These are phyloP conservation scores for Tauraco erythrolophus DNA, from an alignment of 2,113 vertebrate species.

Conservation along the genomic window DNA sequence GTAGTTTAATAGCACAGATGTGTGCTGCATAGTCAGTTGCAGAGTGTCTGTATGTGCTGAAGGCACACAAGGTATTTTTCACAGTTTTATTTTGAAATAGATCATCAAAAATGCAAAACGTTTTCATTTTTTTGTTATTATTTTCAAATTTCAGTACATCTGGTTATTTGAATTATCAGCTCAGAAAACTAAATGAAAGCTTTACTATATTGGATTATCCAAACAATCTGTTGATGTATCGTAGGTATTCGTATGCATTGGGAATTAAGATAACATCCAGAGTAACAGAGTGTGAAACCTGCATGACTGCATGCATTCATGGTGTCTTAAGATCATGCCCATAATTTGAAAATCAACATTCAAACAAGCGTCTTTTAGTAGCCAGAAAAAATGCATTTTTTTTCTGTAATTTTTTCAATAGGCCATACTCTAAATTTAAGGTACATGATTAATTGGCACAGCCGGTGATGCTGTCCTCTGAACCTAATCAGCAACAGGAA, in stretches of 20 bases:
- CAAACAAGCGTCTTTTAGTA: not conserved
- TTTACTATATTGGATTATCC: not conserved
- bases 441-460: not conserved
- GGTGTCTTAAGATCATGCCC: not conserved
- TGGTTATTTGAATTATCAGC: not conserved
- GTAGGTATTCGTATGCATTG: not conserved
- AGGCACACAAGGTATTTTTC: not conserved
- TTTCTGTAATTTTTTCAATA: not conserved
- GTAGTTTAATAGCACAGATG: not conserved
- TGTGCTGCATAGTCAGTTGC: not conserved
- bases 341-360: not conserved
- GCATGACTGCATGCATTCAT: not conserved
- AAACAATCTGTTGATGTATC: not conserved
- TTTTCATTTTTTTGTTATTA: not conserved
- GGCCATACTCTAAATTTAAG: not conserved
- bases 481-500: not conserved
- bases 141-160: not conserved
- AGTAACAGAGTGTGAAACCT: not conserved
- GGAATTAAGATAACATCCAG: not conserved
- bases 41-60: not conserved
- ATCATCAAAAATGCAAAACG: not conserved
- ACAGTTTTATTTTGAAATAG: not conserved
- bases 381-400: not conserved
- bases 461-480: not conserved
- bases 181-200: not conserved